A percentile compares a stretch with the other conserved stretches of the same genome.
phyloP scores from a whole-genome alignment of 2,888 invertebrate species.

The Lamproptera curius region DNA sequence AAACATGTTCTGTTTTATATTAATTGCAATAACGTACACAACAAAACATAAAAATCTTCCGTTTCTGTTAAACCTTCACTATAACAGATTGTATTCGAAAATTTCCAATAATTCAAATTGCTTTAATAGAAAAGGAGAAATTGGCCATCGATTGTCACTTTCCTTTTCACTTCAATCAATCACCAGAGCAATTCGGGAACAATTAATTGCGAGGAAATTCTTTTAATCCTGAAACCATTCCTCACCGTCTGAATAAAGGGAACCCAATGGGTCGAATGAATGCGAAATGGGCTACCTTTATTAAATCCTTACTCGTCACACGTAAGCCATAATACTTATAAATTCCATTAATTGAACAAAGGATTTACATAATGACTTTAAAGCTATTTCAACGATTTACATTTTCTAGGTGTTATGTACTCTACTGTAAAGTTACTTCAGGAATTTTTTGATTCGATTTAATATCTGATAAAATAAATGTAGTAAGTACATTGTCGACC shows the following conservation, averaged over 20 bases:
- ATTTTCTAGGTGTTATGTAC: too few species aligned
- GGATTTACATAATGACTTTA: too few species aligned
- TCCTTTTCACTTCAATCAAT: slow-evolving; percentile 24
- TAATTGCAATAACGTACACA: too few species aligned
- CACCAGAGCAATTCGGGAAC: slow-evolving; percentile 30
- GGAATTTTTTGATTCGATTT: too few species aligned
- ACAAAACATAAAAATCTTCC: too few species aligned
- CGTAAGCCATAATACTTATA: background rate
- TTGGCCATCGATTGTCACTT: slow-evolving; percentile 26
- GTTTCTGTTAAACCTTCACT: too few species aligned
- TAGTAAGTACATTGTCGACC: too few species aligned
- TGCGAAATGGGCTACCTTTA: slow-evolving; percentile 20
- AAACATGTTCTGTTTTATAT: too few species aligned
- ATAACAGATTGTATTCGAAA: too few species aligned
- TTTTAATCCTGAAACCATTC: slow-evolving; percentile 31
- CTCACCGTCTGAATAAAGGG: slow-evolving; percentile 29
- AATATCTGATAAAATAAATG: too few species aligned
- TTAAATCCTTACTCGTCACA: slow-evolving; percentile 8
- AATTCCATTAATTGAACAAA: background rate
- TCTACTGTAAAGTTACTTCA: too few species aligned
- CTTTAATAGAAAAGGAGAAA: slow-evolving; percentile 36
- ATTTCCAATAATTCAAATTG: background rate
- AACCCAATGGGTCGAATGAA: slow-evolving; percentile 29
- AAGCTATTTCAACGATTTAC: too few species aligned
- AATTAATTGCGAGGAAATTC: slow-evolving; percentile 34